Conservation (phyloP, 2,797 vertebrate species). For the Onychomys arenicola region DNA sequence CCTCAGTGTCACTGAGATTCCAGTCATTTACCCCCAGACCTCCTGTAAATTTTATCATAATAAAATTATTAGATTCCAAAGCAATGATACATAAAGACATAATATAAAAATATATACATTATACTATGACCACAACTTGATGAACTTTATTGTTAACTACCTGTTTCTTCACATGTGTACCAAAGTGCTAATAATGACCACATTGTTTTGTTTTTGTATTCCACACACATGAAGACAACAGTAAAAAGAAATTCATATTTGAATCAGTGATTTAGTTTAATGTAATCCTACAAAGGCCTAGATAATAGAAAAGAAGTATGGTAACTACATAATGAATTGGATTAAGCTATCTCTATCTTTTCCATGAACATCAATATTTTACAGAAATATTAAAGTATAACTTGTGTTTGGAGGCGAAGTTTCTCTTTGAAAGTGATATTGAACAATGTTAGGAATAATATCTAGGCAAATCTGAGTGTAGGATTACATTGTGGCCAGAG, state of each 20-base stretch:
- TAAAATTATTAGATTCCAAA: slow-evolving; percentile 33
- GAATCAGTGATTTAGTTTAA: slow-evolving; percentile 3
- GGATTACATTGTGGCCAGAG: not conserved
- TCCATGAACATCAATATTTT: not conserved
- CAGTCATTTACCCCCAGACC: not conserved
- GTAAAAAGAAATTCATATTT: slow-evolving; percentile 22
- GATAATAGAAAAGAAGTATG: not conserved
- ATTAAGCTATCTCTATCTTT: not conserved
- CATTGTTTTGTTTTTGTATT: not conserved
- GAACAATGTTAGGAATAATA: slow-evolving; percentile 25
- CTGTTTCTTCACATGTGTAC: not conserved
- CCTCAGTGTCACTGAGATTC: not conserved
- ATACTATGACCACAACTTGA: not conserved
- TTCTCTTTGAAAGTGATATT: not conserved
- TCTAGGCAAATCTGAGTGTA: not conserved
- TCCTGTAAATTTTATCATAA: not conserved
- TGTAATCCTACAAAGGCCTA: not conserved
- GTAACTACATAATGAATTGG: not conserved
- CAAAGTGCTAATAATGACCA: not conserved
- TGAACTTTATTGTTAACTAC: not conserved
- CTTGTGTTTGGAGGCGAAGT: slow-evolving; percentile 38
- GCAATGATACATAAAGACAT: not conserved
- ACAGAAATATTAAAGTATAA: slow-evolving; percentile 8
- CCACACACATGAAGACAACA: not conserved
- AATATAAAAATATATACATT: not conserved